phyloP scores from a whole-genome alignment of 2,888 invertebrate genomes.

The Disparrhopalites patrizii region DNA sequence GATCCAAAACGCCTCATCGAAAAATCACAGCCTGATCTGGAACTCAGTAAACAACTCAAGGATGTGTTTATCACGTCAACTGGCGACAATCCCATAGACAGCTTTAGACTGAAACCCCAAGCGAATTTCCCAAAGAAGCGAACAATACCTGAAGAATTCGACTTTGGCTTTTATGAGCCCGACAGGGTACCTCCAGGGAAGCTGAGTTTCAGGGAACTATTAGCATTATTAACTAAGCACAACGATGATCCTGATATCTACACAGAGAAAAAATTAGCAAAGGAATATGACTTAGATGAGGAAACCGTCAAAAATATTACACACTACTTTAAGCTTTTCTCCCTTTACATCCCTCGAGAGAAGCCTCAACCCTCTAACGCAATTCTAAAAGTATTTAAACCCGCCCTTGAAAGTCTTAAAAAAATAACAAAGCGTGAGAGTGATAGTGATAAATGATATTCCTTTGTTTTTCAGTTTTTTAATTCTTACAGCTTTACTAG shows the following conservation, averaged over 20 bases:
- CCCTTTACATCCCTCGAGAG: constrained; percentile 61
- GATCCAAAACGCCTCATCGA: too few relatives aligned
- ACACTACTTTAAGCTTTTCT: constrained; percentile 64
- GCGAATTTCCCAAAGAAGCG: constrained; percentile 62
- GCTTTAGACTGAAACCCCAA: constrained; percentile 49
- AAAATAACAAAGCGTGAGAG: background rate
- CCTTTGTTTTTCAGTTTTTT: background rate
- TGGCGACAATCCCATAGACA: constrained; percentile 51
- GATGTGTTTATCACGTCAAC: constrained; percentile 51
- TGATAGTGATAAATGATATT: background rate
- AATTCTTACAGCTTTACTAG: too few relatives aligned
- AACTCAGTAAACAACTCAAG: too few relatives aligned
- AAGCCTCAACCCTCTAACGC: constrained; percentile 42
- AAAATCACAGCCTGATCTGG: too few relatives aligned
- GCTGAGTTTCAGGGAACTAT: constrained; percentile 61
- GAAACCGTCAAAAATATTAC: constrained; percentile 57
- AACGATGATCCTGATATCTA: constrained; percentile 60
- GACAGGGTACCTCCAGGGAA: constrained; percentile 60
- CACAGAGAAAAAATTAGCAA: constrained; percentile 60
- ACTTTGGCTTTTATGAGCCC: constrained; percentile 68
- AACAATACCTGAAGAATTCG: constrained; percentile 56
- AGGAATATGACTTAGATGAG: constrained; percentile 64
- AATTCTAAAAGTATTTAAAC: constrained; percentile 22
- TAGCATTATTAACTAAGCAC: constrained; percentile 65
- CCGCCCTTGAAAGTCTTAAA: too few relatives aligned